A percentile compares a stretch with the other conserved stretches of the same genome.
Conservation (phyloP, 2,113 vertebrate genomes). For the Podarcis raffonei region DNA sequence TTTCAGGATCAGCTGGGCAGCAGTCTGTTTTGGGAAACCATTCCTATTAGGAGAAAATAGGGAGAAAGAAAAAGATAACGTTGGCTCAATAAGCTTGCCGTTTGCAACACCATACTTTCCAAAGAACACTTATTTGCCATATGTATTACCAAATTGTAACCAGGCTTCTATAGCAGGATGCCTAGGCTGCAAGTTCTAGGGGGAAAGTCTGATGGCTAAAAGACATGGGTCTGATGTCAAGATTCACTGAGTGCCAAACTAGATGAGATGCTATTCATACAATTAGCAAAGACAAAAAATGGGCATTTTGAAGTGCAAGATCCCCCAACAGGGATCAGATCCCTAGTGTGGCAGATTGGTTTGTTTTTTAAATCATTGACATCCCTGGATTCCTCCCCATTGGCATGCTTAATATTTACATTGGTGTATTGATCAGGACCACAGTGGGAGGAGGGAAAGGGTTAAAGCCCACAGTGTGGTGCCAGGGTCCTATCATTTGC, state of each 20-base stretch:
- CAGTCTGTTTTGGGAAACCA: slow-evolving; percentile 96
- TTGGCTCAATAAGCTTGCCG: background rate
- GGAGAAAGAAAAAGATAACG: background rate
- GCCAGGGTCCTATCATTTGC: too few relatives aligned
- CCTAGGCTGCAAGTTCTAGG: background rate
- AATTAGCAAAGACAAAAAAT: too few relatives aligned
- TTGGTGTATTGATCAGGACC: too few relatives aligned
- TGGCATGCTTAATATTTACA: too few relatives aligned
- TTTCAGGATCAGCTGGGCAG: slow-evolving; percentile 97
- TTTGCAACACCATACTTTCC: background rate
- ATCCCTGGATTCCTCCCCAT: too few relatives aligned
- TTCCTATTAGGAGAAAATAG: slow-evolving; percentile 77
- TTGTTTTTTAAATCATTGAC: too few relatives aligned
- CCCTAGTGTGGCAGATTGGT: too few relatives aligned
- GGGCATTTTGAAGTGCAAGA: too few relatives aligned
- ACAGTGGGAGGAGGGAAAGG: too few relatives aligned
- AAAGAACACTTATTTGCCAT: background rate
- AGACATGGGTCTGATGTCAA: background rate
- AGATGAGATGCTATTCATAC: too few relatives aligned
- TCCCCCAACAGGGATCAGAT: too few relatives aligned
- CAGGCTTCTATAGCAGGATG: background rate
- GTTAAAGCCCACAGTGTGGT: too few relatives aligned
- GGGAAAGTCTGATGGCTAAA: background rate
- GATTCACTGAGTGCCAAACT: background rate
- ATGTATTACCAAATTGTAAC: background rate